Percentiles rank a stretch among this genome's conserved stretches.
phyloP scores from a whole-genome alignment of 2,113 vertebrate genomes.

The Nesogale talazaci region DNA sequence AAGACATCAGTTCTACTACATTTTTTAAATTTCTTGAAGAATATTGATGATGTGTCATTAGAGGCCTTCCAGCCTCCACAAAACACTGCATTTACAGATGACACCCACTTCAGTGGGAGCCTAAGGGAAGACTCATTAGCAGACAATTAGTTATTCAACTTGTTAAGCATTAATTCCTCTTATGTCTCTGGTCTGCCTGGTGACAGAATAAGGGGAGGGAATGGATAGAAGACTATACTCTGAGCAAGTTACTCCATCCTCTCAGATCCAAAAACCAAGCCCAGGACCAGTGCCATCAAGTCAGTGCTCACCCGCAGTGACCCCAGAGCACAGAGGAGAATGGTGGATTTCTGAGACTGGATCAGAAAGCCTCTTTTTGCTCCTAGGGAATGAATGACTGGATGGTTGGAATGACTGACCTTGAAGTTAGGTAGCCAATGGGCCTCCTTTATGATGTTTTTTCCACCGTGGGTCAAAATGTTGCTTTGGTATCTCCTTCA shows the following conservation, averaged over 20 bases:
- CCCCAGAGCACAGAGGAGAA: too few species aligned
- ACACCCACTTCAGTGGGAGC: slow-evolving; percentile 68
- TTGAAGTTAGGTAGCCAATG: too few species aligned
- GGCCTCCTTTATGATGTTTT: not conserved
- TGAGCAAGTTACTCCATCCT: slow-evolving; percentile 12
- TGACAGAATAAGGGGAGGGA: not conserved
- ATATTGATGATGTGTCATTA: slow-evolving; percentile 71
- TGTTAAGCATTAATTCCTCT: slow-evolving; percentile 74
- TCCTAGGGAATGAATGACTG: too few species aligned
- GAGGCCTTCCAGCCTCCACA: slow-evolving; percentile 53
- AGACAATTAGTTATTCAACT: slow-evolving; percentile 67
- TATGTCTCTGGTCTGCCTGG: slow-evolving; percentile 28
- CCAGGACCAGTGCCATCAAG: too few species aligned
- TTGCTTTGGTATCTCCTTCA: not conserved
- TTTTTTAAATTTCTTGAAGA: slow-evolving; percentile 69
- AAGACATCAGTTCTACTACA: slow-evolving; percentile 2
- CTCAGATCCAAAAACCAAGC: not conserved
- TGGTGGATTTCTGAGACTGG: too few species aligned
- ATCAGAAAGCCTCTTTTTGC: too few species aligned
- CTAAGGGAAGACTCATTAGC: slow-evolving; percentile 70
- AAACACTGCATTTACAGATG: slow-evolving; percentile 70
- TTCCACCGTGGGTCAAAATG: not conserved
- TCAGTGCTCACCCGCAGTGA: too few species aligned
- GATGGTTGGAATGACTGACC: too few species aligned
- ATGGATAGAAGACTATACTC: not conserved